phyloP scores from a whole-genome alignment of 1,140 invertebrate species.

The Antheraea mylitta region DNA sequence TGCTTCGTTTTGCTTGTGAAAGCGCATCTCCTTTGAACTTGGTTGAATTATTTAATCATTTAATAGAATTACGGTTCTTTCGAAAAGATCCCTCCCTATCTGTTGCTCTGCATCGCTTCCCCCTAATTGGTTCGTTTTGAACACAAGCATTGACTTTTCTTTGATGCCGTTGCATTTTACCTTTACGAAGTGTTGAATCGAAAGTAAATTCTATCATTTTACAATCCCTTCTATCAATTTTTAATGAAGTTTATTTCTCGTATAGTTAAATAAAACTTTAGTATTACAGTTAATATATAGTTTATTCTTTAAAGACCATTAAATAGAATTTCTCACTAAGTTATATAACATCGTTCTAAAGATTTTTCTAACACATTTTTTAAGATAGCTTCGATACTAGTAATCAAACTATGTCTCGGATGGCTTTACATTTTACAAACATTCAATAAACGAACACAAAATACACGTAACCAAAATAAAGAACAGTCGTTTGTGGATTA shows the following conservation, averaged over 20 bases:
- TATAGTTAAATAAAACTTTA: background rate
- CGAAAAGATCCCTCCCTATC: constrained; percentile 50
- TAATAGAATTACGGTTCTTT: constrained; percentile 69
- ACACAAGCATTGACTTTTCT: constrained; percentile 45
- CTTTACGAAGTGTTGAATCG: constrained; percentile 8
- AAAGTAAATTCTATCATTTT: background rate
- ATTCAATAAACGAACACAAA: too few species aligned
- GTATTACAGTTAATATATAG: background rate
- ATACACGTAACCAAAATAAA: too few species aligned
- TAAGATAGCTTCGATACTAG: too few species aligned
- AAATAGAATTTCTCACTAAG: too few species aligned
- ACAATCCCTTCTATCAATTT: background rate
- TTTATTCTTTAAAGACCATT: background rate
- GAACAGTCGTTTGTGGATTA: too few species aligned
- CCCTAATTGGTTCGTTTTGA: constrained; percentile 52
- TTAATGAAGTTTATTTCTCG: background rate
- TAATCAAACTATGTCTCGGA: too few species aligned
- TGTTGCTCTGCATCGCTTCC: constrained; percentile 41
- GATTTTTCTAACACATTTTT: too few species aligned
- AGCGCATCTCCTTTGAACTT: constrained; percentile 74
- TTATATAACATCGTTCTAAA: too few species aligned
- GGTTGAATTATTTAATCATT: constrained; percentile 75
- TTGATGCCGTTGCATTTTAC: constrained; percentile 19
- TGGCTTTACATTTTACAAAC: too few species aligned
- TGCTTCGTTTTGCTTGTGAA: constrained; percentile 70